phyloP scores from a whole-genome alignment of 2,797 vertebrate genomes.

The Microctenopoma steveboyesi region DNA sequence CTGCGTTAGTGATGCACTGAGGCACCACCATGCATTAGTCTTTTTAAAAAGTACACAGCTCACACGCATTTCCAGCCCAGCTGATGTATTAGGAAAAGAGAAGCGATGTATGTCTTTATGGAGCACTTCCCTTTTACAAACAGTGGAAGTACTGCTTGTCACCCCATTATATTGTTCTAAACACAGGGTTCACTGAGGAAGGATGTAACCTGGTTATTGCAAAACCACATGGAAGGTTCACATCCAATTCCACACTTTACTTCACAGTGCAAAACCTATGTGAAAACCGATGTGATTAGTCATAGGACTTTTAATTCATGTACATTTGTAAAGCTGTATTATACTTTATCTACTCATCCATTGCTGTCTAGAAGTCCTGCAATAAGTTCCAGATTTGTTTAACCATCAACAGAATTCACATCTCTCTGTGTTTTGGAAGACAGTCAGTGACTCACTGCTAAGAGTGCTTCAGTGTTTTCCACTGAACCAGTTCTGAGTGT shows the following conservation, averaged over 20 bases:
- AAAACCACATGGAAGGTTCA: constrained; percentile 26
- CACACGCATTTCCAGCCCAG: neutral
- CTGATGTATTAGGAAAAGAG: constrained; percentile 66
- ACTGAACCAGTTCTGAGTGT: no score
- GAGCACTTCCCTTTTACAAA: constrained; percentile 76
- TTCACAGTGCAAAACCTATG: neutral
- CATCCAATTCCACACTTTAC: constrained; percentile 50
- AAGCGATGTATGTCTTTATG: constrained; percentile 64
- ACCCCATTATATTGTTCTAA: neutral
- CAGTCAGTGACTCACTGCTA: no score
- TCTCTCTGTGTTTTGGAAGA: no score
- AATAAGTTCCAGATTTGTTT: no score
- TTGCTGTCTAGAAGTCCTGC: neutral
- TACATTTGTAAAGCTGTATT: neutral
- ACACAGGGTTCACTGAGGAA: neutral
- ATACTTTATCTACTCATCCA: no score
- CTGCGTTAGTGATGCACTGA: neutral
- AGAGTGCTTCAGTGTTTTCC: no score
- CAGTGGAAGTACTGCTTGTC: neutral
- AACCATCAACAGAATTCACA: no score
- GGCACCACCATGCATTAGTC: neutral
- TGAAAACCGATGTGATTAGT: neutral
- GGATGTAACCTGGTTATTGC: constrained; percentile 6
- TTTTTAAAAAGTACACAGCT: neutral
- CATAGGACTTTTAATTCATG: neutral